Base-by-base conservation (phyloP, 2,888 invertebrate genomes). In the Mamestra brassicae region DNA sequence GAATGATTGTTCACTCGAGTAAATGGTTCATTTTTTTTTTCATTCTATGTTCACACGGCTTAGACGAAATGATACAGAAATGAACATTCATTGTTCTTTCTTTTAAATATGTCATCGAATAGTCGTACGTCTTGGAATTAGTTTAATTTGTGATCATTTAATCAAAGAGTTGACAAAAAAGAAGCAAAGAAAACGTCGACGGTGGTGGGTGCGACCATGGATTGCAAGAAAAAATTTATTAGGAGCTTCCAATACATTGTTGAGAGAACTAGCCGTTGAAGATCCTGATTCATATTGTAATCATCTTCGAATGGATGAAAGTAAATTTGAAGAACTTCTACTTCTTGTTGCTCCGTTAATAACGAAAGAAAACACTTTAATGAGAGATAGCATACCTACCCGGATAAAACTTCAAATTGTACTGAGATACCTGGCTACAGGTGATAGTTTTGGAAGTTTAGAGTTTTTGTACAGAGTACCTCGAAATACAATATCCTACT, bases 341-440 rank as follows among this genome's bases (percentile, higher is more conserved):
- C 54, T 54, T 6, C 8, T 54, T 8, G 7, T 54, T 54, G 54
- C 54, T n/a, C 54, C 54, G n/a, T n/a, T n/a, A n/a, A n/a, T 54
- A 54, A 54, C n/a, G n/a, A 54, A 54, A 54, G n/a, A n/a, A 54
- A 54, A 54, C 8, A 54, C n/a, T 54, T n/a, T 54, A n/a, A 54
- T n/a, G n/a, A n/a, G 54, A 54, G n/a, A n/a, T 54, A 54, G 54
- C 17, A n/a, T n/a, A 54, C 17, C n/a, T n/a, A n/a, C 1, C 7
- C 5, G 52, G n/a, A 52, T 4, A 52, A 52, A 52, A 17, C 52
- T 52, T 17, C 52, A 52, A 52, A 52, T 52, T 52, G 17, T 52
- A 17, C 17, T 52, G 52, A 52, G 50, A 15, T 50, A 52, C 5
- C 15, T 52, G 15, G 52, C 52, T 52, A 17, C 17, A 4, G 17